These are phyloP conservation scores for Picus viridis DNA, from an alignment of 2,797 vertebrate species.

Conservation along the genomic window DNA sequence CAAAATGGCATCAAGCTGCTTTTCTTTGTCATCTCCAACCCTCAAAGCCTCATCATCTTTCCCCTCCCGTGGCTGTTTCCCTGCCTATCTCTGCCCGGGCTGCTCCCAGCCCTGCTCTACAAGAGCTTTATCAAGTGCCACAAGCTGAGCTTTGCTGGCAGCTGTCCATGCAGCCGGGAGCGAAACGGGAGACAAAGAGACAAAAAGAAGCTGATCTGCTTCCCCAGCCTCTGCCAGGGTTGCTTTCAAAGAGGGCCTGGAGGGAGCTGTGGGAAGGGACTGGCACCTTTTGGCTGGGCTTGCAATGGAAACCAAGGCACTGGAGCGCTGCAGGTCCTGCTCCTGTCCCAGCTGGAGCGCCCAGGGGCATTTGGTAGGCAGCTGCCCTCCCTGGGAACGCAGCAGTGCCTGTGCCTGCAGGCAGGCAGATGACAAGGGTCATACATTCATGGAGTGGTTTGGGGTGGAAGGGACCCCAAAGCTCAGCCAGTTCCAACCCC, in stretches of 20 bases:
- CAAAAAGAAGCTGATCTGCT: background rate
- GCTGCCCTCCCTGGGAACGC: background rate
- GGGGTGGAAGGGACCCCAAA: too few relatives aligned
- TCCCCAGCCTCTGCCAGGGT: background rate
- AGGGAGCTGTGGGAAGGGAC: background rate
- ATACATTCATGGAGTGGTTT: too few relatives aligned
- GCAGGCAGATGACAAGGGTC: background rate
- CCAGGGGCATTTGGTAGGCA: background rate
- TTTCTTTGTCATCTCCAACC: background rate
- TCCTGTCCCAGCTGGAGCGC: rapidly evolving
- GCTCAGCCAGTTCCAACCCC: too few relatives aligned
- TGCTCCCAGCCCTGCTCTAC: background rate
- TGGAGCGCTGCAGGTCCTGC: background rate
- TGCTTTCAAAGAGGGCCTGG: background rate
- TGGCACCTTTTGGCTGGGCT: background rate
- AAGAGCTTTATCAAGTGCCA: slow-evolving; percentile 45
- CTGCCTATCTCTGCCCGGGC: background rate
- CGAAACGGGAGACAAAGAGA: background rate
- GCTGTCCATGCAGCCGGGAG: background rate
- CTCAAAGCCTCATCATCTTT: background rate
- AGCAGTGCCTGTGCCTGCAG: rapidly evolving
- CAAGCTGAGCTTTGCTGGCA: slow-evolving; percentile 51
- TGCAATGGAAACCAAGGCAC: background rate
- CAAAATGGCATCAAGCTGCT: background rate
- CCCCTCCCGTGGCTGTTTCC: background rate